A percentile compares a stretch with the other conserved stretches of the same genome.
These are phyloP conservation scores for Heliconius erato DNA, from an alignment of 2,888 invertebrate genomes.

Conservation along the genomic window DNA sequence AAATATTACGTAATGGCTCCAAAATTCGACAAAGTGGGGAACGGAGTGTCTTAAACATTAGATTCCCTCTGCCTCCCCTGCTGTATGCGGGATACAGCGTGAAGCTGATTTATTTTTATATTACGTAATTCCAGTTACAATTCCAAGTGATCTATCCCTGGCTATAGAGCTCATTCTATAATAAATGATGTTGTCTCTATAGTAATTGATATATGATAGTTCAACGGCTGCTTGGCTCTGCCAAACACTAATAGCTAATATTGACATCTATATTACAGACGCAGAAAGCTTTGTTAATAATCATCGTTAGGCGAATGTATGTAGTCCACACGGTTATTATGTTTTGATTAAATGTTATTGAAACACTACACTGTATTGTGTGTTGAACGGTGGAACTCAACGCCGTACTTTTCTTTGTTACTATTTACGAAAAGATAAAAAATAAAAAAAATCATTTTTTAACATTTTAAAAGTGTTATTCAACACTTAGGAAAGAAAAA, in stretches of 20 bases:
- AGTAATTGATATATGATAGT: constrained; percentile 48
- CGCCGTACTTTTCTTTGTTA: no score
- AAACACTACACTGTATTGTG: no score
- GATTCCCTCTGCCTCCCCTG: no score
- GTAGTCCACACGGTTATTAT: background rate
- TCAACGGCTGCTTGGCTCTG: constrained; percentile 39
- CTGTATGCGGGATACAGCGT: no score
- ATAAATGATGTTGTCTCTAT: constrained; percentile 43
- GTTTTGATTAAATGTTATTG: background rate
- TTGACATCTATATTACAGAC: constrained; percentile 48
- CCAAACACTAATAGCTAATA: constrained; percentile 47
- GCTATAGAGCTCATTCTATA: constrained; percentile 28
- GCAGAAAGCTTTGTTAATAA: constrained; percentile 22
- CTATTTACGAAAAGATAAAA: no score
- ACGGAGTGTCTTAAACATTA: no score
- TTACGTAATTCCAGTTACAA: background rate
- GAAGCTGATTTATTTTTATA: no score
- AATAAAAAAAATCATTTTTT: no score
- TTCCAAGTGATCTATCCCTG: constrained; percentile 2
- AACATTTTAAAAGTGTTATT: no score
- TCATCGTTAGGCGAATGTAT: background rate
- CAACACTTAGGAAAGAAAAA: no score
- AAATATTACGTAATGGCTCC: background rate
- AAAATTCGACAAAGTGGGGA: no score
- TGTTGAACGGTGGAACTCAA: no score